Evolutionary conservation across 2,113 vertebrate genomes (phyloP).

Genomic region (Myiozetetes cayanensis): DNA sequence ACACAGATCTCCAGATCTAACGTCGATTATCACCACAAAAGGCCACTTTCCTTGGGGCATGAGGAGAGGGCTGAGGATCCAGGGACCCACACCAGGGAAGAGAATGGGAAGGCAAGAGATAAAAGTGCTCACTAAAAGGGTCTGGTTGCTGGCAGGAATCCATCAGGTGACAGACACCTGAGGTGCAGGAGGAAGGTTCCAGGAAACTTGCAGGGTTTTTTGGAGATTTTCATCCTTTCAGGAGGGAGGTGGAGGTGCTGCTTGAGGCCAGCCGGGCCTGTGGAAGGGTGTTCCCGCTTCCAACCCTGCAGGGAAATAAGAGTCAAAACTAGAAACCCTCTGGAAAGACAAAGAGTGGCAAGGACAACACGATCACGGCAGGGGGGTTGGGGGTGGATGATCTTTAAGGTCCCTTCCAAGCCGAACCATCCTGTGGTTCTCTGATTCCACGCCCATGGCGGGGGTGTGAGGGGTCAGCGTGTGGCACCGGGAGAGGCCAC

Average conservation of each 20-base stretch:
- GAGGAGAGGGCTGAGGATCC: not conserved
- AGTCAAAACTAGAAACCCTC: not conserved
- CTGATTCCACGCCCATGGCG: not conserved
- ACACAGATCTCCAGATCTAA: not conserved
- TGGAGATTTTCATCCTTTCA: not conserved
- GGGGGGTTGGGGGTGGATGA: not conserved
- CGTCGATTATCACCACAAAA: not conserved
- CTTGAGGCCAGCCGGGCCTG: not conserved
- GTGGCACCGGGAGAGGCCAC: fast-evolving
- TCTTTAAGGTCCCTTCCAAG: not conserved
- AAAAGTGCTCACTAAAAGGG: not conserved
- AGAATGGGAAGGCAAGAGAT: not conserved
- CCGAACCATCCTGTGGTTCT: not conserved
- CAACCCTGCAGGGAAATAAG: fast-evolving
- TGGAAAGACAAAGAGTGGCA: too few relatives aligned
- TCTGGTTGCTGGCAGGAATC: not conserved
- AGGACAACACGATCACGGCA: fast-evolving
- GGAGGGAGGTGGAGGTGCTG: not conserved
- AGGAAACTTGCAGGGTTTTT: not conserved
- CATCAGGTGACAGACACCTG: too few relatives aligned
- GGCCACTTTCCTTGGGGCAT: fast-evolving
- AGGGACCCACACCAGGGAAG: not conserved
- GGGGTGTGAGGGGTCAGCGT: not conserved
- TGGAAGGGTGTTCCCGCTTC: fast-evolving
- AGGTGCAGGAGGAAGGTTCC: fast-evolving